Evolutionary conservation across 2,113 vertebrate species (phyloP).

Genomic region (Petrocephalus microphthalmus): DNA sequence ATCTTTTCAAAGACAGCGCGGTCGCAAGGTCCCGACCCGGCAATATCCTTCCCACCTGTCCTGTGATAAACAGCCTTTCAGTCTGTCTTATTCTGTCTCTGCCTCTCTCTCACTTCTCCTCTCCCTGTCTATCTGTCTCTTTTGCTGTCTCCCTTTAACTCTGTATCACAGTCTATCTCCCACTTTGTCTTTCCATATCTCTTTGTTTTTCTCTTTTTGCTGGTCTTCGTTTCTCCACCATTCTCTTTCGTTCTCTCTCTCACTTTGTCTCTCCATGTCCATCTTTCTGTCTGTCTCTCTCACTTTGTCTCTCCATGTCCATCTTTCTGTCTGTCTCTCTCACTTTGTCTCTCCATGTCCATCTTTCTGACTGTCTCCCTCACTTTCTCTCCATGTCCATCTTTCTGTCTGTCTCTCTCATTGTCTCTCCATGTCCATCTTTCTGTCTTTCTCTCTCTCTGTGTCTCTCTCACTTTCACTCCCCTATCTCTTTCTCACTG

Average conservation of each 20-base stretch:
- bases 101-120: background rate
- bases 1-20: no score
- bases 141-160: constrained; percentile 1
- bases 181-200: background rate
- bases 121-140: constrained; percentile 18
- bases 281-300: background rate
- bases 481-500: background rate
- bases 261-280: background rate
- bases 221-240: constrained; percentile 16
- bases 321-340: background rate
- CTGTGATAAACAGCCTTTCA: background rate
- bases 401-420: background rate
- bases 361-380: background rate
- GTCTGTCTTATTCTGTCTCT: background rate
- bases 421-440: background rate
- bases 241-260: background rate
- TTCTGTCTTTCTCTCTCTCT: background rate
- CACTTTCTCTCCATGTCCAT: background rate
- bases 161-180: background rate
- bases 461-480: constrained; percentile 22
- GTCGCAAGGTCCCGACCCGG: no score
- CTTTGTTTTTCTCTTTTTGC: constrained; percentile 1
- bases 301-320: background rate
- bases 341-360: constrained; percentile 19
- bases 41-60: background rate